Conservation (phyloP, 1,140 invertebrate genomes). For the Stegodyphus dumicola region DNA sequence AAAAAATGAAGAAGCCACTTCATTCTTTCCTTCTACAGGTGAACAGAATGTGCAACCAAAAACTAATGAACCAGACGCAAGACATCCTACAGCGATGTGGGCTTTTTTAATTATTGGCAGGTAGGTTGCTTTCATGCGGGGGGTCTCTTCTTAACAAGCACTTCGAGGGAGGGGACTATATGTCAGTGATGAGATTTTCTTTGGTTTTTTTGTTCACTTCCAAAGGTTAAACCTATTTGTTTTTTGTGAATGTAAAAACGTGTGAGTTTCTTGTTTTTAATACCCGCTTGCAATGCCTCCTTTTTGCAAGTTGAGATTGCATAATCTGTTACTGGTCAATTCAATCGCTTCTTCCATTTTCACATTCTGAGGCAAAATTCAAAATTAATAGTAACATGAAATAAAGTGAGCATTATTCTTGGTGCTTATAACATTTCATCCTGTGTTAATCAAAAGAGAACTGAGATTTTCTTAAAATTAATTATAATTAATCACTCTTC, state of each 20-base stretch:
- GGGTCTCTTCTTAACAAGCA: conserved; percentile 53
- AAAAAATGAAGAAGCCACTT: background rate
- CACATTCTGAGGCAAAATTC: too few relatives aligned
- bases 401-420: too few relatives aligned
- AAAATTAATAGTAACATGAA: too few relatives aligned
- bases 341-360: too few relatives aligned
- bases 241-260: background rate
- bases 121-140: conserved; percentile 26
- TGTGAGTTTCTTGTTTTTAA: conserved; percentile 32
- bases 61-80: conserved; percentile 54
- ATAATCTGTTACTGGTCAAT: too few relatives aligned
- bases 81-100: conserved; percentile 19
- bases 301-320: too few relatives aligned
- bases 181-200: background rate
- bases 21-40: conserved; percentile 31
- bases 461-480: too few relatives aligned
- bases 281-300: background rate
- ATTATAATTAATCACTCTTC: too few relatives aligned
- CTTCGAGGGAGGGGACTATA: conserved; percentile 4
- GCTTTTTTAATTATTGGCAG: conserved; percentile 47
- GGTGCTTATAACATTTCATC: too few relatives aligned
- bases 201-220: background rate
- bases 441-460: too few relatives aligned
- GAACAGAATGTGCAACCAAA: conserved; percentile 13
- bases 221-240: background rate